Evolutionary conservation across 2,113 vertebrate genomes (phyloP).

Genomic region (Corvus cornix): DNA sequence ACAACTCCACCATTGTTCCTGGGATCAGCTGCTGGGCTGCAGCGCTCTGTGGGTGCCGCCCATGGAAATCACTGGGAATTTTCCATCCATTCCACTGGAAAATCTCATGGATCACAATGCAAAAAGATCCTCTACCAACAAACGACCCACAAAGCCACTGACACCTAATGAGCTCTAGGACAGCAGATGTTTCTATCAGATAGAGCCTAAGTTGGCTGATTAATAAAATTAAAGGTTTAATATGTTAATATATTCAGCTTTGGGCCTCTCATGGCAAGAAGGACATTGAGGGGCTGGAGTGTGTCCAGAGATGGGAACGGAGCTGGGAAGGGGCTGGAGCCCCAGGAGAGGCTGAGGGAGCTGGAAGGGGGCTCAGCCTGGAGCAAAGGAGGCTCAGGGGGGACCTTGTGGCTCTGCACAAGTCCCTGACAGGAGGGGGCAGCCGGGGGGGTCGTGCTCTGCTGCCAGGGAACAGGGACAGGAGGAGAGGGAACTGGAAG

Average conservation of each 20-base stretch:
- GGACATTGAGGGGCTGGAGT: background rate
- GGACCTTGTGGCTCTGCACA: background rate
- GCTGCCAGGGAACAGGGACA: background rate
- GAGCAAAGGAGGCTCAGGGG: background rate
- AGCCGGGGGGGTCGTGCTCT: fast-evolving
- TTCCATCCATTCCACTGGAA: background rate
- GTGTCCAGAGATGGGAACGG: fast-evolving
- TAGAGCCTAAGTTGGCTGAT: background rate
- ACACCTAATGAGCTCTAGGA: background rate
- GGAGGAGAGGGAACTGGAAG: background rate
- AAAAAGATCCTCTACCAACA: background rate
- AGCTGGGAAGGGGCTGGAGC: background rate
- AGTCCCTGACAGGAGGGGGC: background rate
- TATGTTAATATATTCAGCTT: background rate
- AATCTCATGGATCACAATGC: background rate
- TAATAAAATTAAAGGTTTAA: background rate
- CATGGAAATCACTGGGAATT: background rate
- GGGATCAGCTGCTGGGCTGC: background rate
- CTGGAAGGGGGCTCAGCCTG: background rate
- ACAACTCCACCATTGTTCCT: background rate
- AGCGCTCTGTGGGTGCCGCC: background rate
- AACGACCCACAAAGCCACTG: fast-evolving
- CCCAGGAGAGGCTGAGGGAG: fast-evolving
- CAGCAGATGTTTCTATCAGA: background rate
- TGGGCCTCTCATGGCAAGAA: background rate